Evolutionary conservation across 2,797 vertebrate species (phyloP).

Genomic region (Carapus acus): DNA sequence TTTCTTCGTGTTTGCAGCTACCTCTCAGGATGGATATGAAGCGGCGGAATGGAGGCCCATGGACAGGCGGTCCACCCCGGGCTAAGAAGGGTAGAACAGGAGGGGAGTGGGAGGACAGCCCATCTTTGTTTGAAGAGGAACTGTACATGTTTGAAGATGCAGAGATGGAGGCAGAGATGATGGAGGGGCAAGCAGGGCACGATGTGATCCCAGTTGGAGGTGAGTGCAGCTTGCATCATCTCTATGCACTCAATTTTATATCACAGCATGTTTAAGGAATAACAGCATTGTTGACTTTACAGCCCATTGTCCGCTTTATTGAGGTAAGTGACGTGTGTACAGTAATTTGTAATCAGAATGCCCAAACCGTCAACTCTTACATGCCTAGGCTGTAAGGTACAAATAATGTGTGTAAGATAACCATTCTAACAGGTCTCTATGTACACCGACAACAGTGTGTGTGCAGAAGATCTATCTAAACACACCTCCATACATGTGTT

Average conservation of each 20-base stretch:
- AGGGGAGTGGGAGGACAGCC: constrained; percentile 80
- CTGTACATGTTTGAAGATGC: constrained; percentile 80
- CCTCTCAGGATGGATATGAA: constrained; percentile 73
- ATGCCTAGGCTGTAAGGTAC: neutral
- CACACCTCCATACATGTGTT: neutral
- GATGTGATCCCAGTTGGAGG: constrained; percentile 74
- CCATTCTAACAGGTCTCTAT: no score
- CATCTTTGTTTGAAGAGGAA: constrained; percentile 83
- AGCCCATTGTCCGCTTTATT: no score
- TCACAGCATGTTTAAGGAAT: no score
- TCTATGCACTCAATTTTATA: no score
- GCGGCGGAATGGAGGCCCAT: constrained; percentile 65
- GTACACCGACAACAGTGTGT: no score
- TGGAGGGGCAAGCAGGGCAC: constrained; percentile 70
- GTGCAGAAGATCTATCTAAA: no score
- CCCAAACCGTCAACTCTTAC: no score
- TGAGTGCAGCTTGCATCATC: constrained; percentile 50
- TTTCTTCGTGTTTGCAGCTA: no score
- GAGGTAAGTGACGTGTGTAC: no score
- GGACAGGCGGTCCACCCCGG: constrained; percentile 53
- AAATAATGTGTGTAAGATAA: no score
- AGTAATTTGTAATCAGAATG: no score
- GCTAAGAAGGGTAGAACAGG: constrained; percentile 67
- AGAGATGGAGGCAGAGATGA: constrained; percentile 76
- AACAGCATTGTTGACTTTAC: no score